phyloP scores from a whole-genome alignment of 2,797 vertebrate genomes.

The Epinephelus malabaricus region DNA sequence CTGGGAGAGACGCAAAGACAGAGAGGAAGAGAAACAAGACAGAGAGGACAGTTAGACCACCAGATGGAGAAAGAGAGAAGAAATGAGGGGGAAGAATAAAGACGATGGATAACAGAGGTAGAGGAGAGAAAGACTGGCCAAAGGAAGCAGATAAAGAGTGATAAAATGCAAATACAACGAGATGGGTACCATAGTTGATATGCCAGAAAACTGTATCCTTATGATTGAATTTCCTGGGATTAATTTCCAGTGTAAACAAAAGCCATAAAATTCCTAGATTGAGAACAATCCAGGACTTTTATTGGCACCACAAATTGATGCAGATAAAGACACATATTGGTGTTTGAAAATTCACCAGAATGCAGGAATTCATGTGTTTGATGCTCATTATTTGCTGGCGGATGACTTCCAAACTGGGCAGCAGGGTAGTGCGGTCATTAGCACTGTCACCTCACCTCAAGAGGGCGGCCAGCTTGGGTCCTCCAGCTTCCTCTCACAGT shows the following conservation, averaged over 20 bases:
- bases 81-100: too few species aligned
- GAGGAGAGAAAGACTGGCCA: background rate
- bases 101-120: too few species aligned
- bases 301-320: too few species aligned
- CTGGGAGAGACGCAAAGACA: background rate
- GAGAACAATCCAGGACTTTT: background rate
- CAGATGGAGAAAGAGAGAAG: background rate
- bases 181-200: background rate
- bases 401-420: too few species aligned
- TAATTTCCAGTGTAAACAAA: background rate
- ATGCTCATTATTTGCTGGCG: too few species aligned
- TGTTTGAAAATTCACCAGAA: too few species aligned
- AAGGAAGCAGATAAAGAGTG: background rate
- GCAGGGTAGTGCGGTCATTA: too few species aligned
- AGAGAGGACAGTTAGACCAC: background rate
- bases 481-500: too few species aligned
- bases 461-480: too few species aligned
- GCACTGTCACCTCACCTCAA: too few species aligned
- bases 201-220: background rate
- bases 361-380: too few species aligned
- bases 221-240: background rate
- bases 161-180: background rate
- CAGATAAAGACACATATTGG: too few species aligned
- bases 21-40: background rate
- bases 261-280: background rate